A percentile compares a stretch with the other conserved stretches of the same genome.
Conservation (phyloP, 2,797 vertebrate species). For the Hyperoplus lanceolatus region DNA sequence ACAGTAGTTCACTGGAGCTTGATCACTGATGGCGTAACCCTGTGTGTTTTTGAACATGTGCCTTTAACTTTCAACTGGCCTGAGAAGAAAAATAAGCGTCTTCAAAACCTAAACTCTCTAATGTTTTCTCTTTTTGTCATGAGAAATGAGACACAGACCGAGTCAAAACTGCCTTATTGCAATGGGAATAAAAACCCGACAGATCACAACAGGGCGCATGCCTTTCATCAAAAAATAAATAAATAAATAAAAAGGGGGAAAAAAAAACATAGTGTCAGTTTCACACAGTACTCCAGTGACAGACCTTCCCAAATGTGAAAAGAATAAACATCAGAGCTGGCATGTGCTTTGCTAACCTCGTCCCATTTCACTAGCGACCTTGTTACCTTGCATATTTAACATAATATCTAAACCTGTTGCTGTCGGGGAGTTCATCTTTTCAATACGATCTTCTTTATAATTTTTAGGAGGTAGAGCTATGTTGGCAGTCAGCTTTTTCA, state of each 20-base stretch:
- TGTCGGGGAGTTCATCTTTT: conserved; percentile 28
- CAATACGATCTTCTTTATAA: no score
- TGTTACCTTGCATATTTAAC: conserved; percentile 26
- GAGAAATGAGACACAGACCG: conserved; percentile 15
- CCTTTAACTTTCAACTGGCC: conserved; percentile 31
- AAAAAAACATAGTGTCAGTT: conserved; percentile 34
- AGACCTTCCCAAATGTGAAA: conserved; percentile 57
- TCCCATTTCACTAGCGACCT: conserved; percentile 12
- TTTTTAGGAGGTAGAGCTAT: neutral
- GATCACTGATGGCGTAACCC: conserved; percentile 32
- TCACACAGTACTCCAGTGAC: conserved; percentile 60
- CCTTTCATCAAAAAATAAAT: conserved; percentile 34
- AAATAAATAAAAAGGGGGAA: no score
- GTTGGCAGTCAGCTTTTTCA: neutral
- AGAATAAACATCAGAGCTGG: conserved; percentile 56
- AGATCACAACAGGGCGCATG: conserved; percentile 33
- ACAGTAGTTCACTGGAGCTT: conserved; percentile 30
- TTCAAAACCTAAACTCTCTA: conserved; percentile 32
- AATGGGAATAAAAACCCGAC: conserved; percentile 36
- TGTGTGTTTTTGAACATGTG: conserved; percentile 36
- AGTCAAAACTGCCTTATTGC: conserved; percentile 31
- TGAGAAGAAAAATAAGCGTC: conserved; percentile 49
- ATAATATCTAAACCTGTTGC: conserved; percentile 26
- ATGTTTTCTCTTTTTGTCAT: conserved; percentile 24
- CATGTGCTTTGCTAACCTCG: conserved; percentile 46